Percentiles rank a stretch among this genome's conserved stretches.
These are phyloP conservation scores for Pristionchus entomophagus DNA, from an alignment of 2,888 invertebrate genomes.

Conservation along the genomic window DNA sequence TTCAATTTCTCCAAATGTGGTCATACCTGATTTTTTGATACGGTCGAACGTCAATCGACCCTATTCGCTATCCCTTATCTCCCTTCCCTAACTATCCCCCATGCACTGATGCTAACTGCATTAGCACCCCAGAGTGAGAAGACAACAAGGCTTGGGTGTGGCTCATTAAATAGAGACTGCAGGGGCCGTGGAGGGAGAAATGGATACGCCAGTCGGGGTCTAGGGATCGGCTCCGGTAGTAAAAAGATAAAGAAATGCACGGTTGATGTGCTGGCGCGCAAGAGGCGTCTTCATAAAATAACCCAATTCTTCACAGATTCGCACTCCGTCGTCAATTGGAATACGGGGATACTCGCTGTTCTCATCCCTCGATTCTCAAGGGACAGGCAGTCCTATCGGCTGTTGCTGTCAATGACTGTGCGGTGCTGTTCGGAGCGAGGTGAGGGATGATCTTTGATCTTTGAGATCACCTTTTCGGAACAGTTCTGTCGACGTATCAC, in stretches of 20 bases:
- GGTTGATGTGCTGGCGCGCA: background rate
- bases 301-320: conserved; percentile 51
- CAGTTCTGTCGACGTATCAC: no score
- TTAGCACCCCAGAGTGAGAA: conserved; percentile 26
- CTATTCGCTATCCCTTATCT: background rate
- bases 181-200: background rate
- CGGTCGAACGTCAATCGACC: no score
- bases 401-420: conserved; percentile 71
- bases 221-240: background rate
- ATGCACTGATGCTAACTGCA: conserved; percentile 6
- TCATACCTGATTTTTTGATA: no score
- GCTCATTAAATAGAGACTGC: background rate
- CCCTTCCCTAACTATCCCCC: background rate
- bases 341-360: conserved; percentile 70
- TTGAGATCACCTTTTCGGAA: no score
- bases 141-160: conserved; percentile 3
- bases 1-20: no score
- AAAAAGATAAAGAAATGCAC: background rate
- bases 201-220: background rate
- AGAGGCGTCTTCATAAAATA: background rate
- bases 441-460: conserved; percentile 26
- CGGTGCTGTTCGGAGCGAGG: conserved; percentile 72
- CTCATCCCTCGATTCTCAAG: conserved; percentile 63
- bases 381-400: conserved; percentile 36
- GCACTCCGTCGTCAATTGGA: conserved; percentile 64